Conservation (phyloP, 2,888 invertebrate genomes). For the Calephelis perditalis region DNA sequence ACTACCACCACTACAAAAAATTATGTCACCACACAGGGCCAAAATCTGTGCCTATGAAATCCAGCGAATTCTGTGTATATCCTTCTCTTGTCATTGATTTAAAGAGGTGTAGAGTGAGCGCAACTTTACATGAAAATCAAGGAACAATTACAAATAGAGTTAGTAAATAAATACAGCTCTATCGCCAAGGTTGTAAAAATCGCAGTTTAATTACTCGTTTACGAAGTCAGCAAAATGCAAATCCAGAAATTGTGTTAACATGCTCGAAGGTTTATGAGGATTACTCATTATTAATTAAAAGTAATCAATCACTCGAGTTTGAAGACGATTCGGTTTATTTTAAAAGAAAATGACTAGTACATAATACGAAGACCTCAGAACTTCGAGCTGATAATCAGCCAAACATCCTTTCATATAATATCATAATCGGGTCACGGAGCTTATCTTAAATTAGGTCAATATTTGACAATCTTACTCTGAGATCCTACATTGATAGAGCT, state of each 20-base stretch:
- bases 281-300: too few species aligned
- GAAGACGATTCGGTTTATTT: too few species aligned
- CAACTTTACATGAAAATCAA: not conserved
- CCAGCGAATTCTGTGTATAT: not conserved
- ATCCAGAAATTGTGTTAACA: too few species aligned
- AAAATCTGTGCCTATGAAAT: not conserved
- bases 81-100: not conserved
- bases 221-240: too few species aligned
- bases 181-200: too few species aligned
- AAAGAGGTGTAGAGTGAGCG: not conserved
- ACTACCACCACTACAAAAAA: too few species aligned
- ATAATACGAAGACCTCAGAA: not conserved
- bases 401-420: conserved; percentile 11
- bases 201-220: too few species aligned
- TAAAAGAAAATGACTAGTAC: not conserved
- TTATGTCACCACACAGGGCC: not conserved
- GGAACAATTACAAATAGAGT: not conserved
- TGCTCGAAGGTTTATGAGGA: too few species aligned
- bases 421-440: conserved; percentile 2
- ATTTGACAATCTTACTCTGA: not conserved
- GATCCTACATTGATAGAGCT: not conserved
- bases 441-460: not conserved
- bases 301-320: too few species aligned
- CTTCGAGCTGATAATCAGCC: not conserved
- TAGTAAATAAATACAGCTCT: not conserved